phyloP scores from a whole-genome alignment of 2,113 vertebrate genomes.

The Zootoca vivipara region DNA sequence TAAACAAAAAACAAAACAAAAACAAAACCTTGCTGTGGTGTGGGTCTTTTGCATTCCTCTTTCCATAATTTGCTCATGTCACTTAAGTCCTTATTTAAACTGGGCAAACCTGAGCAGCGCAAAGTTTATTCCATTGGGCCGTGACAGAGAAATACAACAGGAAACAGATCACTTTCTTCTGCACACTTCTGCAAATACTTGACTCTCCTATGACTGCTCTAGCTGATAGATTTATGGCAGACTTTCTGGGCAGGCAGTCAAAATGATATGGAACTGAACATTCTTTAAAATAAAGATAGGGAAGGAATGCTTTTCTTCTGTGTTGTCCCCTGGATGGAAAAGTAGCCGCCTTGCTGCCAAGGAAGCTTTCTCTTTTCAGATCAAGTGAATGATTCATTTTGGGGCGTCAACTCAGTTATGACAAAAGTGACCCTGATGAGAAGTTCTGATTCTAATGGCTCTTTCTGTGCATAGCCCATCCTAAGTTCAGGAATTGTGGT shows the following conservation, averaged over 20 bases:
- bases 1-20: too few relatives aligned
- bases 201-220: constrained; percentile 38
- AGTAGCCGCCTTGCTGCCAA: neutral
- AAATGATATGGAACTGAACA: constrained; percentile 30
- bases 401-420: neutral
- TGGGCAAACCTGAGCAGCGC: constrained; percentile 30
- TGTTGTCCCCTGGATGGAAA: neutral
- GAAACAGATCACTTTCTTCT: constrained; percentile 43
- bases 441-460: neutral
- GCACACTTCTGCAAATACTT: constrained; percentile 35
- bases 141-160: constrained; percentile 27
- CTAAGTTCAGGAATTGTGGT: neutral
- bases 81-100: constrained; percentile 54
- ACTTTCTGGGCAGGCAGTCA: constrained; percentile 61
- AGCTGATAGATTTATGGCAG: constrained; percentile 26
- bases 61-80: constrained; percentile 30
- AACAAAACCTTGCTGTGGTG: neutral
- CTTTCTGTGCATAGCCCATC: neutral
- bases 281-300: constrained; percentile 29
- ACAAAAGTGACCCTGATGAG: neutral
- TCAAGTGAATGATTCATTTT: neutral
- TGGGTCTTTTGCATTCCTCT: constrained; percentile 38
- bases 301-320: neutral
- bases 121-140: constrained; percentile 44
- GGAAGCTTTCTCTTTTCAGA: neutral